Evolutionary conservation across 2,113 vertebrate genomes (phyloP), one percentile per base, ranked within the genome.

Genomic region (Ibidorhyncha struthersii): DNA sequence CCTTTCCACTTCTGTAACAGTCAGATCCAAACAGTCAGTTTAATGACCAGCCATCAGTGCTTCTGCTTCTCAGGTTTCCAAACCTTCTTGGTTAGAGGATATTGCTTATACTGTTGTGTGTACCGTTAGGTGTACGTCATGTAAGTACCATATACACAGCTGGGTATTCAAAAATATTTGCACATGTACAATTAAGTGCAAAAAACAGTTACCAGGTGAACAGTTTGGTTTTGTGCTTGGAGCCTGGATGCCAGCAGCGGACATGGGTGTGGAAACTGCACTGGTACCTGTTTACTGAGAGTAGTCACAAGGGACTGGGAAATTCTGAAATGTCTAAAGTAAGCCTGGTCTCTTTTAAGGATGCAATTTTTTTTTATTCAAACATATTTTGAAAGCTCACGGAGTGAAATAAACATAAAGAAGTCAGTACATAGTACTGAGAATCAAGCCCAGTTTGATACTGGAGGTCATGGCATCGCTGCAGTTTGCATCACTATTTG

Each of bases 1-100:
- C 73, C 62, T 87, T 89, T 89, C 83, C 86, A 96, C 69, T 93
- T 53, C 88, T 83, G 7, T 70, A 93, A 92, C 86, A 74, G 82
- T 89, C 63, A 72, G 80, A 94, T 91, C 92, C 92, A 95, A 74
- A 52, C 70, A 94, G 95, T 96, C 93, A 95, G 91, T 97, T 95
- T 97, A 93, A 93, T 66, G 73, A 94, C 36, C 56, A 92, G 25
- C 76, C 38, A 59, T 69, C 77, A 81, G 25, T 40, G 43, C 56
- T 79, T 76, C 79, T 95, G 36, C 81, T 80, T 89, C 91, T 96
- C 86, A 70, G 65, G 25, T 92, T 95, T 93, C 73, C 69, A 59
- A 23, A 55, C 52, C 55, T 86, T n/a, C n/a, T 30, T 30, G 20
- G 14, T 14, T 26, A 78, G 49, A 87, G 71, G 43, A 11, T 89